A percentile compares a stretch with the other conserved stretches of the same genome.
Evolutionary conservation across 2,797 vertebrate species (phyloP).

Genomic region (Argyrosomus regius): DNA sequence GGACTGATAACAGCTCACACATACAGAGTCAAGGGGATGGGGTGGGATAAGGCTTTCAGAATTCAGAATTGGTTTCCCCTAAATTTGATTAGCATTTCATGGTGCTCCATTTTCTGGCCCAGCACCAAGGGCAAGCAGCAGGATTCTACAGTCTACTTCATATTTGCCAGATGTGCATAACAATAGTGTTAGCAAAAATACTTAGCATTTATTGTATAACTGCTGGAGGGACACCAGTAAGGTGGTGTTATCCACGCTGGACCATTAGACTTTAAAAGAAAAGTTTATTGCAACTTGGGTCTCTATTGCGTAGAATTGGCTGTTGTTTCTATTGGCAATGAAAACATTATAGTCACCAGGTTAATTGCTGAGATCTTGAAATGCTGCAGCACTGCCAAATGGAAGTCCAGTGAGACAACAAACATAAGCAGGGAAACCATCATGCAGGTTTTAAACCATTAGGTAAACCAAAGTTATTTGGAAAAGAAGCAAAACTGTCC

Average conservation of each 20-base stretch:
- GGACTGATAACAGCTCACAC: conserved; percentile 81
- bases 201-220: conserved; percentile 40
- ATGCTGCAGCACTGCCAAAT: neutral
- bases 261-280: conserved; percentile 1
- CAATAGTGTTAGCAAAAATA: conserved; percentile 45
- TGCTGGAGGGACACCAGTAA: neutral
- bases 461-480: neutral
- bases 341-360: neutral
- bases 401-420: neutral
- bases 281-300: conserved; percentile 5
- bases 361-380: conserved; percentile 9
- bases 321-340: neutral
- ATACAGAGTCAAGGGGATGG: conserved; percentile 74
- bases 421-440: neutral
- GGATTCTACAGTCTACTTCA: conserved; percentile 53
- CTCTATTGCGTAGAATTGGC: neutral
- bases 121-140: conserved; percentile 65
- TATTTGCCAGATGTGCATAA: conserved; percentile 37
- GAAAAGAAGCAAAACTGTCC: neutral
- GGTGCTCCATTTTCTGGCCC: conserved; percentile 63
- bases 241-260: conserved; percentile 7
- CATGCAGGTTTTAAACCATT: neutral
- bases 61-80: conserved; percentile 75
- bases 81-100: conserved; percentile 83
- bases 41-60: conserved; percentile 74